phyloP scores from a whole-genome alignment of 2,797 vertebrate genomes.

The Neosalanx taihuensis region DNA sequence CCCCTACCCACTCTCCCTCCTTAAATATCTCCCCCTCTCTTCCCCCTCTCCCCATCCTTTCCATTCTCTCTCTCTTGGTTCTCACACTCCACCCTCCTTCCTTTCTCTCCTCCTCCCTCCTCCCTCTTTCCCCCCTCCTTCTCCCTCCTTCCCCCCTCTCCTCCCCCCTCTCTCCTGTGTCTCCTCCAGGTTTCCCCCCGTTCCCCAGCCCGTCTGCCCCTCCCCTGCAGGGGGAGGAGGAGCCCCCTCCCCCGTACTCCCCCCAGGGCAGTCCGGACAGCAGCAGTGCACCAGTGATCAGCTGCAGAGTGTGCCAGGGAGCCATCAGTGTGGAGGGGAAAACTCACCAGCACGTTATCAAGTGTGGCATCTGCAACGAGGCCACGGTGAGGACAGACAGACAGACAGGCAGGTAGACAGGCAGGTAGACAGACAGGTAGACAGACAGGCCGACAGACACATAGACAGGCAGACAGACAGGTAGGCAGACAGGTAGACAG shows the following conservation, averaged over 20 bases:
- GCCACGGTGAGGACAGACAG: conserved; percentile 78
- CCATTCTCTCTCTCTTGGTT: background rate
- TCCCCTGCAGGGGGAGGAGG: conserved; percentile 45
- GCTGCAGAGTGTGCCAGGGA: conserved; percentile 84
- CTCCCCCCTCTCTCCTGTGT: no score
- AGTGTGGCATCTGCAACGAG: conserved; percentile 85
- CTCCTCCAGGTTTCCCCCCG: conserved; percentile 62
- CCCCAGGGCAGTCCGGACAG: conserved; percentile 81
- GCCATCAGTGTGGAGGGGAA: conserved; percentile 82
- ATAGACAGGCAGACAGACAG: background rate
- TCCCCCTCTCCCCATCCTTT: conserved; percentile 3
- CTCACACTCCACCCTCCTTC: background rate
- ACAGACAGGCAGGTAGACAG: background rate
- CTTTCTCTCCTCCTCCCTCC: background rate
- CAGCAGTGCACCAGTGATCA: conserved; percentile 78
- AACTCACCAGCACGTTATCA: conserved; percentile 80
- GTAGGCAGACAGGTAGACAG: no score
- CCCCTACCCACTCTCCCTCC: conserved; percentile 33
- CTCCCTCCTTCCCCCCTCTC: background rate
- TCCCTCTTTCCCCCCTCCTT: background rate
- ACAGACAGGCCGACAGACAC: background rate
- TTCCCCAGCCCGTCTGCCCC: conserved; percentile 65
- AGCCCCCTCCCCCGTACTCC: conserved; percentile 81
- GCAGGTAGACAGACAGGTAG: background rate
- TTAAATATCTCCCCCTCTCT: conserved; percentile 65